Conservation (phyloP, 92 coral and sea anemone genomes). For the Zoanthus gigantus region DNA sequence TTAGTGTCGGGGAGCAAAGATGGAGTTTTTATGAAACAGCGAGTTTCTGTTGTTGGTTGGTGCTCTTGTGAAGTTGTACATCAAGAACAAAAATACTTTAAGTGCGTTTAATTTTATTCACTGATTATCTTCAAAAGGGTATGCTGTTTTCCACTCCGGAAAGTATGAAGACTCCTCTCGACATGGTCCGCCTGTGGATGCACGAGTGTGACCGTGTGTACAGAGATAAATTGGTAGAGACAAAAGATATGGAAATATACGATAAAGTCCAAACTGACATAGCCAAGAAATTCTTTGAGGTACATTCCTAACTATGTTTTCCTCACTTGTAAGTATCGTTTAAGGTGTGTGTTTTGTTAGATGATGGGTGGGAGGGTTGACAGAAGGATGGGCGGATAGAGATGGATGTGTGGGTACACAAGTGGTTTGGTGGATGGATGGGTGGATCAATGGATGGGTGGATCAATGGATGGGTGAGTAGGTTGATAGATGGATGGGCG, state of each 20-base stretch:
- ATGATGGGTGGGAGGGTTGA: too few species aligned
- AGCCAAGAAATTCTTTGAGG: conserved; percentile 94
- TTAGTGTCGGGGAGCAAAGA: too few species aligned
- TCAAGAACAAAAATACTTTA: too few species aligned
- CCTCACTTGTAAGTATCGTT: too few species aligned
- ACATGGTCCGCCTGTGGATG: conserved; percentile 98
- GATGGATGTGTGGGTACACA: too few species aligned
- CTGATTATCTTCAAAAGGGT: conserved; percentile 66
- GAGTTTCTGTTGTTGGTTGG: not conserved
- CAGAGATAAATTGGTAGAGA: conserved; percentile 93
- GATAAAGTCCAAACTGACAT: conserved; percentile 93
- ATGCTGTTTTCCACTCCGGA: conserved; percentile 88
- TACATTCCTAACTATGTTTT: conserved; percentile 25
- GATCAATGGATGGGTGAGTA: too few species aligned
- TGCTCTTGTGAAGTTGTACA: not conserved
- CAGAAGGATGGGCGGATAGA: too few species aligned
- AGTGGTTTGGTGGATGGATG: too few species aligned
- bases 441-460: too few species aligned
- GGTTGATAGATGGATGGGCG: too few species aligned
- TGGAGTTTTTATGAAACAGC: not conserved
- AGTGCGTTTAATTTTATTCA: not conserved
- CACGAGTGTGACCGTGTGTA: conserved; percentile 98
- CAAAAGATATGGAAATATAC: conserved; percentile 89
- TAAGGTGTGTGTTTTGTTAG: too few species aligned
- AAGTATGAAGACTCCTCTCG: conserved; percentile 91